Evolutionary conservation across 2,113 vertebrate species (phyloP), one percentile per base, ranked within the genome.

Genomic region (Garra rufa): DNA sequence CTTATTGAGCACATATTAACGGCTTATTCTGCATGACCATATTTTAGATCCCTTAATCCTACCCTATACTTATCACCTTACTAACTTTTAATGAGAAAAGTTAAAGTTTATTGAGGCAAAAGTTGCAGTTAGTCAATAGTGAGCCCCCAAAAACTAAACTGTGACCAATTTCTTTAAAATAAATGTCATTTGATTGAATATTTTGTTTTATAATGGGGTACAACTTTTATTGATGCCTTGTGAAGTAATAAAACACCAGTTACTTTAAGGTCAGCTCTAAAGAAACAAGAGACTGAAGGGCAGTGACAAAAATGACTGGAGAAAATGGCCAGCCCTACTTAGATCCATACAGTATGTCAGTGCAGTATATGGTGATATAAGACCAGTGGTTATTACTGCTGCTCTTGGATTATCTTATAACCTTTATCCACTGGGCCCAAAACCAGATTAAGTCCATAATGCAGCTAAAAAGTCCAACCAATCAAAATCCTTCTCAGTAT

Each of bases 401-500:
- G 17, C 65, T 41, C 4, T 41, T 69, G 34, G 9, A 69, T 70
- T 70, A 70, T 17, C 34, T 41, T 11, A 70, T 70, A 70, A 11
- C 4, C 67, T 46, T 44, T 26, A 73, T 46, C 41, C n/a, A 73
- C 11, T 73, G 11, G 70, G 41, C 43, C n/a, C 70, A 71, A 71
- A 71, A 71, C 69, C 19, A 73, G 41, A 73, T 73, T 44, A 73
- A 73, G 41, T 73, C 41, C 44, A 24, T 73, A 44, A 73, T 46
- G 41, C 70, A 46, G 41, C 70, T 26, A 13, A 15, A 70, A 44
- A 15, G n/a, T 73, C 41, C 69, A 44, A 26, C 69, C 41, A 44
- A 73, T 73, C 41, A 73, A 73, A 73, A 73, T 73, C 70, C 21
- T 44, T 73, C 70, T 44, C 70, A 15, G 70, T 41, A 73, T 73